Evolutionary conservation across 2,797 vertebrate species (phyloP).

Genomic region (Anas bahamensis): DNA sequence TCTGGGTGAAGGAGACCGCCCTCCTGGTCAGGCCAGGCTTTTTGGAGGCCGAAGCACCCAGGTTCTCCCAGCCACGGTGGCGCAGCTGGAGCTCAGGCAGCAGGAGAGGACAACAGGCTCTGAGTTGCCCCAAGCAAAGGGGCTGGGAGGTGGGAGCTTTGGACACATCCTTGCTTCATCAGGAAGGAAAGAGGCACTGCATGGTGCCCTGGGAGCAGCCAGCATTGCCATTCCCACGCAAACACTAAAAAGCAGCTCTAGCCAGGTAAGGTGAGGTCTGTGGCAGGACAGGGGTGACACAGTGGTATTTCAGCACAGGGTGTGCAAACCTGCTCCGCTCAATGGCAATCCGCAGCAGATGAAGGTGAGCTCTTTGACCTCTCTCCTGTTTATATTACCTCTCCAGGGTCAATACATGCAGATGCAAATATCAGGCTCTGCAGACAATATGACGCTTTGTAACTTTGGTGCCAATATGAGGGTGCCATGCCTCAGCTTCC

Average conservation of each 20-base stretch:
- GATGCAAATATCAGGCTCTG: slow-evolving; percentile 10
- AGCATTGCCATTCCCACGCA: fast-evolving
- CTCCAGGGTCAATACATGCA: slow-evolving; percentile 52
- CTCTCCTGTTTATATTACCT: slow-evolving; percentile 7
- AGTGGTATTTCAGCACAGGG: neutral
- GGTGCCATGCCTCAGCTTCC: slow-evolving; percentile 15
- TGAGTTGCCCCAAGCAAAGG: fast-evolving
- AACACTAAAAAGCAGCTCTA: neutral
- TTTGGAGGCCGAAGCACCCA: fast-evolving
- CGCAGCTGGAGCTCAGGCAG: neutral
- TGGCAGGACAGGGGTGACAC: neutral
- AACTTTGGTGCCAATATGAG: neutral
- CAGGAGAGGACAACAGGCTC: neutral
- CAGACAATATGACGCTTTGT: neutral
- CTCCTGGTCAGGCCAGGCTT: neutral
- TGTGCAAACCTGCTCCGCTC: neutral
- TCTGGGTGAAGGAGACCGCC: neutral
- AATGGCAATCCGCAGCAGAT: neutral
- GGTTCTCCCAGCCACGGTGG: neutral
- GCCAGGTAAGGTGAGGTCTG: neutral
- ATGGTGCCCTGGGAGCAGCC: neutral
- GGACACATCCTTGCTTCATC: neutral
- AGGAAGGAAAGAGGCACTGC: neutral
- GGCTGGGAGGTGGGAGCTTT: neutral
- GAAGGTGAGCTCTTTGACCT: slow-evolving; percentile 53